phyloP scores from a whole-genome alignment of 2,888 invertebrate genomes.

The Megalurothrips usitatus region DNA sequence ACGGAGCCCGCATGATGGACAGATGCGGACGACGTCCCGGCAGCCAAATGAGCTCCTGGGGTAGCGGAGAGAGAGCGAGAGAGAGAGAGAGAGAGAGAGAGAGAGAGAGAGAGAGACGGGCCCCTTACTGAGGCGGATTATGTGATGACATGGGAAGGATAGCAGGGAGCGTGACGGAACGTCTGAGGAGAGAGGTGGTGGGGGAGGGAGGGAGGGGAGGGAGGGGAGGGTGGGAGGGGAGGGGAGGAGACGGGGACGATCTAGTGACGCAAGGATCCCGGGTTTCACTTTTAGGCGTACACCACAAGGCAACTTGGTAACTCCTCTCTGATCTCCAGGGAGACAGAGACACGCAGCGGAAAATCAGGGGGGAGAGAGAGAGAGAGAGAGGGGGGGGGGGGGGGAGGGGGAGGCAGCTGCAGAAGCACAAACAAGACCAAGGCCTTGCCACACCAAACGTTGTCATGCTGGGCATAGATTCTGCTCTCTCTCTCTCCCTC shows the following conservation, averaged over 20 bases:
- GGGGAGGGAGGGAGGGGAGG: background rate
- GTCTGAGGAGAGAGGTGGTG: background rate
- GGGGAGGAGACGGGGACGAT: background rate
- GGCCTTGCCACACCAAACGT: no score
- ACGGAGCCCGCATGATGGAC: background rate
- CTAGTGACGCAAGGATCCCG: background rate
- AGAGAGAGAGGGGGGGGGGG: background rate
- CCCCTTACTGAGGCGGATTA: background rate
- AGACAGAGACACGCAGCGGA: background rate
- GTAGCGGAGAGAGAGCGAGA: background rate
- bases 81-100: no score
- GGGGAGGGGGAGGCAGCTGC: background rate
- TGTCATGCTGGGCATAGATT: background rate
- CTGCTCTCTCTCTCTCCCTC: background rate
- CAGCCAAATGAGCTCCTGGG: background rate
- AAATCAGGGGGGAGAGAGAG: background rate
- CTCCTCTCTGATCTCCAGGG: conserved; percentile 20
- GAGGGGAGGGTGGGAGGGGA: background rate
- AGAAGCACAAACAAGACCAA: no score
- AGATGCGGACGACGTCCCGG: background rate
- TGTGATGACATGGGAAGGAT: background rate
- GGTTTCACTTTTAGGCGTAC: conserved; percentile 20
- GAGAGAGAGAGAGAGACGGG: background rate
- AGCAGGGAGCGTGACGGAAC: background rate
- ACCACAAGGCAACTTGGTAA: conserved; percentile 24